Evolutionary conservation across 2,888 invertebrate genomes (phyloP), one percentile per base, ranked within the genome.

Genomic region (Caenorhabditis auriculariae): DNA sequence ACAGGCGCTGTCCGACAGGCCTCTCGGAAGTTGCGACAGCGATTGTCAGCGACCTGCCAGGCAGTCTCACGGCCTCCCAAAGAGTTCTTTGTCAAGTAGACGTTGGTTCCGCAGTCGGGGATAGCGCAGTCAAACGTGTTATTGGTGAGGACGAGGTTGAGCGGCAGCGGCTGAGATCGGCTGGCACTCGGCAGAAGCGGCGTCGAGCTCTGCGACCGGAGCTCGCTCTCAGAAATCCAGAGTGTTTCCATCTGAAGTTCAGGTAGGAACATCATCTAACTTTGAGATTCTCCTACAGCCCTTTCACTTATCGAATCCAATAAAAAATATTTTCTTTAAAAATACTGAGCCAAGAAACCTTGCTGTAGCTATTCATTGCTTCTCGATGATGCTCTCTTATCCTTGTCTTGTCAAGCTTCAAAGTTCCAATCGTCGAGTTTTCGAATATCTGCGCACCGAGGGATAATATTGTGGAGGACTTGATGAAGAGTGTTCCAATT

Each of bases 71-170:
- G n/a, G n/a, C n/a, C n/a, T n/a, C n/a, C n/a, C n/a, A n/a, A n/a
- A n/a, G n/a, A n/a, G n/a, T n/a, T n/a, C n/a, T n/a, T n/a, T n/a
- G n/a, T n/a, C n/a, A n/a, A n/a, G n/a, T n/a, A n/a, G n/a, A n/a
- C 52, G 24, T 63, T 63, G 57, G 47, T 45, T 37, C 54, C 52
- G 23, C 63, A 63, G 24, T 52, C 44, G 2, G 52, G 19, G 4
- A 53, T 35, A 6, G 52, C 41, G 37, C 63, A 63, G 46, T 63
- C 58, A 49, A 63, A 38, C 7, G 63, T 63, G 48, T 63, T 63
- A 55, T 63, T 63, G 29, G 58, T 54, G 24, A 63, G 41, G 26
- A 42, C 43, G 35, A 63, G 46, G 9, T 24, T n/a, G 5, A 15
- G 54, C 24, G 24, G 45, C 26, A 4, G 39, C 4, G n/a, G 62